Evolutionary conservation across 2,113 vertebrate species (phyloP).

Genomic region (Amblyopsis rosae): DNA sequence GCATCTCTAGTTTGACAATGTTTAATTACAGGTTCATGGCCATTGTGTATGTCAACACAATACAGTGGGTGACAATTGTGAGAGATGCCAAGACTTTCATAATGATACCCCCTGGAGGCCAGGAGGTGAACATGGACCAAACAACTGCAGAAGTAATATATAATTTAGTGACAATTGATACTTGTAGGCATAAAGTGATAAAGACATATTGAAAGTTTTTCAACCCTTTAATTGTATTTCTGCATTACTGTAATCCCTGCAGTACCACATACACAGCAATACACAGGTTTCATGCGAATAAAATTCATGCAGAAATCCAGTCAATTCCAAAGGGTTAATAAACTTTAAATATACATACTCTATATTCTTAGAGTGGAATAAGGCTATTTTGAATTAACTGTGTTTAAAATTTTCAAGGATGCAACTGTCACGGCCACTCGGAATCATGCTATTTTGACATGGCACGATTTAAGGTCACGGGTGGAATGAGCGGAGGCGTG

Average conservation of each 20-base stretch:
- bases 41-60: conserved; percentile 85
- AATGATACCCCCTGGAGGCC: conserved; percentile 87
- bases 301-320: no score
- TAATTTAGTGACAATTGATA: no score
- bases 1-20: not conserved
- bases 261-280: no score
- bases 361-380: no score
- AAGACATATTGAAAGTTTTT: no score
- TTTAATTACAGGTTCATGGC: conserved; percentile 79
- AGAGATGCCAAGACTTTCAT: conserved; percentile 86
- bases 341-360: no score
- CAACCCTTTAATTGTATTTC: no score
- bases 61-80: conserved; percentile 83
- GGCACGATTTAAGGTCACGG: conserved; percentile 60
- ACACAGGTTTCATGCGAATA: no score
- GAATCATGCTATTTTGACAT: conserved; percentile 84
- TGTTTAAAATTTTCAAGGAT: conserved; percentile 67
- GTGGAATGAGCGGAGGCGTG: conserved; percentile 77
- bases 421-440: conserved; percentile 84
- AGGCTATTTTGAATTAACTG: not conserved
- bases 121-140: conserved; percentile 65
- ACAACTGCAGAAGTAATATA: conserved; percentile 78
- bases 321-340: no score
- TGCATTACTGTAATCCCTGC: no score
- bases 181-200: no score